Evolutionary conservation across 2,113 vertebrate species (phyloP).

Genomic region (Phalacrocorax pelagicus): DNA sequence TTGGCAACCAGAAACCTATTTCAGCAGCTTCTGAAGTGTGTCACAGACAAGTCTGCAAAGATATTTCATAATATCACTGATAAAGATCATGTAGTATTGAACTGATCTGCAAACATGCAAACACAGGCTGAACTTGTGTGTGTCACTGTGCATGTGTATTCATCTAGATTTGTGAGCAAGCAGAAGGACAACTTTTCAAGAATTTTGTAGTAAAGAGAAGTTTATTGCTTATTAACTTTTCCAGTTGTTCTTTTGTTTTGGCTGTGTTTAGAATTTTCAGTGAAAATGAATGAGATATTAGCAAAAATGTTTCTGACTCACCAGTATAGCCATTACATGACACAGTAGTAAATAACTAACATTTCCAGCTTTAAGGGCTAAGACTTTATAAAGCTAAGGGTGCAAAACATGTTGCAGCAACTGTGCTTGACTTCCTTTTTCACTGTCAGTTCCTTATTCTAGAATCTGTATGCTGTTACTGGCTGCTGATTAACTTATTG

Average conservation of each 20-base stretch:
- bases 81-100: not conserved
- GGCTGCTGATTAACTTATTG: not conserved
- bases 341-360: not conserved
- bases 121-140: not conserved
- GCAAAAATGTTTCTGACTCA: not conserved
- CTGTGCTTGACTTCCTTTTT: not conserved
- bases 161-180: not conserved
- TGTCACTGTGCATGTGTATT: not conserved
- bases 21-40: not conserved
- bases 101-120: not conserved
- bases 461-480: not conserved
- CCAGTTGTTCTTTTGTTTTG: not conserved
- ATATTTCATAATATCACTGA: not conserved
- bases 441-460: not conserved
- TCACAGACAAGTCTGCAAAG: not conserved
- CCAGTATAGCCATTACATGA: not conserved
- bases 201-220: not conserved
- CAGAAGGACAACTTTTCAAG: not conserved
- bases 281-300: not conserved
- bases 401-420: not conserved
- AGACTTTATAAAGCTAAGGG: not conserved
- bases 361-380: not conserved
- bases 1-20: not conserved
- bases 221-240: not conserved
- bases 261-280: not conserved